phyloP scores from a whole-genome alignment of 2,113 vertebrate genomes.

The Regulus satrapa region DNA sequence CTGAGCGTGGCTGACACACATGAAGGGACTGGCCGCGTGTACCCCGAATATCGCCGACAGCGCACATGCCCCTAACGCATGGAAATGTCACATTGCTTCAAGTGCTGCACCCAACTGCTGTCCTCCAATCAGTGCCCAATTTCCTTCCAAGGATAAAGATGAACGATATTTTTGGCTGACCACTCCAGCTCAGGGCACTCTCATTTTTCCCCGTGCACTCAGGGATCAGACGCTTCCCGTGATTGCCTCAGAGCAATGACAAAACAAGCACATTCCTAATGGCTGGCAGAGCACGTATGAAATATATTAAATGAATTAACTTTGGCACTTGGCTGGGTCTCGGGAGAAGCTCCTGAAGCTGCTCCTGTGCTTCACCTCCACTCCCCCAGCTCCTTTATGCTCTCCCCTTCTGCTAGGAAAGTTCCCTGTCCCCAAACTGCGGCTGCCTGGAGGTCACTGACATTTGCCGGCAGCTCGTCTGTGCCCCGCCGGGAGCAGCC shows the following conservation, averaged over 20 bases:
- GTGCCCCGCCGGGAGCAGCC: neutral
- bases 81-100: constrained; percentile 50
- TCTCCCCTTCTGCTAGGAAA: neutral
- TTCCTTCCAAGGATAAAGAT: constrained; percentile 63
- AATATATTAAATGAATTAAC: constrained; percentile 57
- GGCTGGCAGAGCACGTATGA: constrained; percentile 23
- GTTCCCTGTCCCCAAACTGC: neutral
- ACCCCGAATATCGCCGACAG: neutral
- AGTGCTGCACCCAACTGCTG: constrained; percentile 23
- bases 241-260: constrained; percentile 59
- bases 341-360: neutral
- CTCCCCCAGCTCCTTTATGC: neutral
- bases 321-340: neutral
- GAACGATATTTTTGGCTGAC: constrained; percentile 57
- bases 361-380: neutral
- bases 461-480: fast-evolving
- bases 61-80: neutral
- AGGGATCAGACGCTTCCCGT: constrained; percentile 44
- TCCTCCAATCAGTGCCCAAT: constrained; percentile 63
- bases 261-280: constrained; percentile 56
- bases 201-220: constrained; percentile 24
- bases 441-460: neutral
- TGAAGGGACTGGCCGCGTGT: fast-evolving
- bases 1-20: fast-evolving
- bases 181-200: constrained; percentile 54